Evolutionary conservation across 1,140 invertebrate species (phyloP), one percentile per base, ranked within the genome.

Genomic region (Brachionus asplanchnoidis): DNA sequence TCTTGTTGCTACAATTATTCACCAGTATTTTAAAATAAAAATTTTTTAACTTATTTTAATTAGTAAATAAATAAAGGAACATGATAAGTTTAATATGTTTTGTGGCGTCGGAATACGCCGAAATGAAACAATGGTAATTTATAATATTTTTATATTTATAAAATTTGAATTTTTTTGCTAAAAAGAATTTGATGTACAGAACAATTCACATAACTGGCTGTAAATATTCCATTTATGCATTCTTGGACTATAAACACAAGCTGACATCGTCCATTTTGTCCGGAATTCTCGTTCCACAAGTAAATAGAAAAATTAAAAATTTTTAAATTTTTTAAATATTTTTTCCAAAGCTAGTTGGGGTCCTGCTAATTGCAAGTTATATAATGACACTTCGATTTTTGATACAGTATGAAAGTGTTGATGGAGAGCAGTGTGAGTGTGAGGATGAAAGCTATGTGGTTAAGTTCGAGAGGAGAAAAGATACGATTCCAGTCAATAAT

Each of bases 221-320:
- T 40, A 80, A 80, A 40, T 80, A 80, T 56, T 80, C 77, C 17
- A 80, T 80, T 65, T 80, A 80, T 17, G 26, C 77, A 17, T 80
- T 80, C 53, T 65, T 80, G 26, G 77, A 80, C 44, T 80, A 80
- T 17, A 80, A 80, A 36, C 77, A 80, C 40, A 80, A 56, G 53
- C 26, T 80, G 20, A 80, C 77, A 12, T 56, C 77, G 4, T 80
- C 77, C 2, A 20, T 80, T 32, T 56, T 80, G 20, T 53, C 56
- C 11, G 77, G 77, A 14, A 65, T 80, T 36, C n/a, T 80, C 3
- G 44, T 80, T 36, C 77, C 77, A 7, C 50, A 80, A 65, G 75
- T 78, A 32, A 5, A 8, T n/a, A 32, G 7, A 46, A 28, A 56
- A 46, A 46, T 78, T 50, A 20, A 26, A 8, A 78, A 20, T 20